Conservation (phyloP, 2,888 invertebrate genomes). For the Drosophila stalkeri region DNA sequence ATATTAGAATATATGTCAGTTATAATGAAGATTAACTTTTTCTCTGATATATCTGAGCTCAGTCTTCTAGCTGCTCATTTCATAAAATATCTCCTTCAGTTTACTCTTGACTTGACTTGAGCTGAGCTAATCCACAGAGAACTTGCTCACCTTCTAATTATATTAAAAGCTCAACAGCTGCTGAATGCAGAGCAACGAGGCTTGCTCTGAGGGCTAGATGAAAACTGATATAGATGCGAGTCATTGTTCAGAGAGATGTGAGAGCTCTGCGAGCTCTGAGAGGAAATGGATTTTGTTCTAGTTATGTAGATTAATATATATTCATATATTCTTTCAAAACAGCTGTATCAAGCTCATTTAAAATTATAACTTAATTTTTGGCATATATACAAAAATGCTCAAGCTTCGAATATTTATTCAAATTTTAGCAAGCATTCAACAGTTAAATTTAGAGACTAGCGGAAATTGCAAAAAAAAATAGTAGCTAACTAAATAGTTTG, state of each 20-base stretch:
- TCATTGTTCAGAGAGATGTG: neutral
- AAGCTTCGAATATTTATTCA: neutral
- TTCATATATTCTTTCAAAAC: neutral
- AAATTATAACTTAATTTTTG: neutral
- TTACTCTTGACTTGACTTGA: neutral
- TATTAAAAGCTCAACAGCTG: neutral
- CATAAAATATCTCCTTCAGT: neutral
- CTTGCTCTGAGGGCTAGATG: slow-evolving; percentile 2
- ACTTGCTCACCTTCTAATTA: slow-evolving; percentile 8
- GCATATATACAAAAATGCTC: neutral
- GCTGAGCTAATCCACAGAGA: neutral
- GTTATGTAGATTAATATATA: neutral
- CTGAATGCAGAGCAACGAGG: neutral
- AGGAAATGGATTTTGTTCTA: neutral
- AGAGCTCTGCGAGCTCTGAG: neutral
- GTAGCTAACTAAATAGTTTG: neutral
- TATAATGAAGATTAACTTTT: neutral
- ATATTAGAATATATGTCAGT: neutral
- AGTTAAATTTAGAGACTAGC: neutral
- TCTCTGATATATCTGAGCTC: neutral
- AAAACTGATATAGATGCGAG: neutral
- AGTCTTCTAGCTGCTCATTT: neutral
- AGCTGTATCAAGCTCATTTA: neutral
- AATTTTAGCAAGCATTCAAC: neutral
- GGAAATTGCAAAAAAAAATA: neutral